Conservation (phyloP, 2,113 vertebrate genomes). For the Trogon melanurus region DNA sequence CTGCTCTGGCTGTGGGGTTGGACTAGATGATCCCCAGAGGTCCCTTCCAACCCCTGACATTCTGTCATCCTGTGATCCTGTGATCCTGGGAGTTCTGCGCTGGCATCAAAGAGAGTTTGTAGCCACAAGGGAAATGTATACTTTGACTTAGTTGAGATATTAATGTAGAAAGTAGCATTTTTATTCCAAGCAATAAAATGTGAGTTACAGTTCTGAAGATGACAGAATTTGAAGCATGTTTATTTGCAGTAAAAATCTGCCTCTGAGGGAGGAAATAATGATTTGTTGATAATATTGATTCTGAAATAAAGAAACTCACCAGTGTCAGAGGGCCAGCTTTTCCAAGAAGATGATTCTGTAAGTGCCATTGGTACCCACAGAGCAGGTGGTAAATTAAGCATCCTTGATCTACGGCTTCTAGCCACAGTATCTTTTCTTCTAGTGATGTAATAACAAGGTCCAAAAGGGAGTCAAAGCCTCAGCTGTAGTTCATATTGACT, state of each 20-base stretch:
- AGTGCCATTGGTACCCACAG: neutral
- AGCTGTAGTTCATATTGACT: conserved; percentile 3
- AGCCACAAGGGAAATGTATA: neutral
- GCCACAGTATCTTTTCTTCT: neutral
- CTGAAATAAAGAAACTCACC: neutral
- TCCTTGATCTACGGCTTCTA: neutral
- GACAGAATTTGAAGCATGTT: neutral
- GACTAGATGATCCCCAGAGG: too few species aligned
- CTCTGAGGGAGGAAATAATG: neutral
- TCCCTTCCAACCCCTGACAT: too few species aligned
- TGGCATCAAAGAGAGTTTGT: neutral
- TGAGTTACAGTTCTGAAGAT: conserved; percentile 5
- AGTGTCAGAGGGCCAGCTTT: conserved; percentile 7
- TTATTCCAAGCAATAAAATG: neutral
- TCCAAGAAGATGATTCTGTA: neutral
- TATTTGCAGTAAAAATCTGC: conserved; percentile 18
- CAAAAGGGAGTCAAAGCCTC: neutral
- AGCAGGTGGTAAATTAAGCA: neutral
- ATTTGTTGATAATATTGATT: neutral
- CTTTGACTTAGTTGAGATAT: conserved; percentile 12
- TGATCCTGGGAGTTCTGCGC: neutral
- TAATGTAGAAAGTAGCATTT: neutral
- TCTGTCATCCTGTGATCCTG: too few species aligned
- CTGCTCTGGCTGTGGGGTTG: too few species aligned
- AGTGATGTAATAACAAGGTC: neutral